A percentile compares a stretch with the other conserved stretches of the same genome.
phyloP scores from a whole-genome alignment of 1,140 invertebrate species.

The Drosophila tani region DNA sequence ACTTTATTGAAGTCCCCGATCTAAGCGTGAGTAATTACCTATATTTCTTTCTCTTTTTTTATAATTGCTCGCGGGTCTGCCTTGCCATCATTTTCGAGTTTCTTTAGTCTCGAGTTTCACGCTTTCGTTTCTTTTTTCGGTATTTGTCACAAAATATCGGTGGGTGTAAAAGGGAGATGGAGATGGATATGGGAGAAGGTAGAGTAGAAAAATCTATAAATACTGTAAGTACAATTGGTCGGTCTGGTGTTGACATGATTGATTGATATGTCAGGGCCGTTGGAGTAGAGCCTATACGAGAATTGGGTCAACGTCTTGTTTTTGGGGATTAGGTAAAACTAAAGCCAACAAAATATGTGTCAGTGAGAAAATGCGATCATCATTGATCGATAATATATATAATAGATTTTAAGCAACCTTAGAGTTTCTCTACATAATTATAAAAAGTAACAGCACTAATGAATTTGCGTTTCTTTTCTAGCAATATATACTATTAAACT shows the following conservation, averaged over 20 bases:
- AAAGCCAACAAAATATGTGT: neutral
- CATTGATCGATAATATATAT: no score
- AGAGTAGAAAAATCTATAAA: constrained; percentile 56
- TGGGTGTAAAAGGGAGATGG: constrained; percentile 21
- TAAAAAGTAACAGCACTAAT: no score
- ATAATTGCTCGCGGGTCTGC: constrained; percentile 52
- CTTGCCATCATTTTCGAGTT: constrained; percentile 23
- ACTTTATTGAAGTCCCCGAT: constrained; percentile 30
- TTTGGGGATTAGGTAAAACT: constrained; percentile 14
- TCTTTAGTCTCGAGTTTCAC: constrained; percentile 41
- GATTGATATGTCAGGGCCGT: constrained; percentile 74
- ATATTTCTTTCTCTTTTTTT: constrained; percentile 48
- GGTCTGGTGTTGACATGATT: constrained; percentile 40
- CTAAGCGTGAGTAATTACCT: constrained; percentile 61
- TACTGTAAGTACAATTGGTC: constrained; percentile 40
- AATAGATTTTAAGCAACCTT: no score
- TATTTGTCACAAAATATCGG: constrained; percentile 27
- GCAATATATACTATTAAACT: no score
- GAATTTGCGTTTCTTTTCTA: no score
- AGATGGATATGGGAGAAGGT: constrained; percentile 1
- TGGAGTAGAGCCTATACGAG: constrained; percentile 12
- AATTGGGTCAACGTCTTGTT: constrained; percentile 57
- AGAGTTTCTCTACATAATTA: no score
- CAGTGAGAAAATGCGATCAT: neutral
- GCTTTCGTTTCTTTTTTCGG: constrained; percentile 58